These are phyloP conservation scores for Pteropus alecto DNA, from an alignment of 2,113 vertebrate species.

Conservation along the genomic window DNA sequence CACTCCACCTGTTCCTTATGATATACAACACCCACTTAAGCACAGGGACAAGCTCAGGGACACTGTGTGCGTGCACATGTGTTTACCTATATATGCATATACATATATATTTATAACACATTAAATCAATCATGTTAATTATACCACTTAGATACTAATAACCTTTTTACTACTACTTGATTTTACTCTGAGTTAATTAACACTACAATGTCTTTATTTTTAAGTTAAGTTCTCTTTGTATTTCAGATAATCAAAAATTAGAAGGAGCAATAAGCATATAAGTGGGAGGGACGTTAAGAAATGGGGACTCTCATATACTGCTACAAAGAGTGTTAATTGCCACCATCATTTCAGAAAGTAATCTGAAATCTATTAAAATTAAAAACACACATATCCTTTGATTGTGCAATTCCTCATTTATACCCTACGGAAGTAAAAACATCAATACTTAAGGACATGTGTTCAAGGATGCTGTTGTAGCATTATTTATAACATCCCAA, in stretches of 20 bases:
- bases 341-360: background rate
- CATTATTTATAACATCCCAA: background rate
- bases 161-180: background rate
- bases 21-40: fast-evolving
- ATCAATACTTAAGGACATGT: background rate
- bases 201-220: background rate
- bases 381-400: background rate
- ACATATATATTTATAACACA: background rate
- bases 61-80: background rate
- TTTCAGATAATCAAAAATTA: background rate
- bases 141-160: background rate
- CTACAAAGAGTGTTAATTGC: background rate
- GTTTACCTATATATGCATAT: fast-evolving
- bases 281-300: background rate
- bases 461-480: background rate
- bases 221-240: background rate
- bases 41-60: background rate
- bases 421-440: background rate
- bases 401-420: background rate
- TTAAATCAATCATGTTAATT: background rate
- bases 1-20: background rate
- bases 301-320: background rate
- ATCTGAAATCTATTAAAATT: background rate
- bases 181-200: background rate
- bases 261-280: background rate